Conservation (phyloP, 2,797 vertebrate genomes). For the Paramormyrops hopkinsi region DNA sequence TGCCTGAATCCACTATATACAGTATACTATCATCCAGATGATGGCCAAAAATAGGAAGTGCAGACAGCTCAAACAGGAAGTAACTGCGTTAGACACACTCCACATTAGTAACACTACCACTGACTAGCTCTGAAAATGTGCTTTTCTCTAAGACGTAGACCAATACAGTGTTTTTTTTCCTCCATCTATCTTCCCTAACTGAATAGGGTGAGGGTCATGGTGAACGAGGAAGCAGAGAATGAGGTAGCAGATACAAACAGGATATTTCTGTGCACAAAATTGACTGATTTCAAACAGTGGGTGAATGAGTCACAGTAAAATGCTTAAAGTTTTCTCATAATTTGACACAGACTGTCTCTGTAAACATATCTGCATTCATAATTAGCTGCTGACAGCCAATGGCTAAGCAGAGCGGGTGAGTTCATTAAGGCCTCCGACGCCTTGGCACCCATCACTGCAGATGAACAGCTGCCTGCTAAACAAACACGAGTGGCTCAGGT, state of each 20-base stretch:
- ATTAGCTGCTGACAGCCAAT: constrained; percentile 14
- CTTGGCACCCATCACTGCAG: neutral
- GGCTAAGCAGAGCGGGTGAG: neutral
- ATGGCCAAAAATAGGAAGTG: neutral
- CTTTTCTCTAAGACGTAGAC: neutral
- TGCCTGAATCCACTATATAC: constrained; percentile 17
- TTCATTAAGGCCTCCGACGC: constrained; percentile 10
- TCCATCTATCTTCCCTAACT: neutral
- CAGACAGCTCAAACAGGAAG: neutral
- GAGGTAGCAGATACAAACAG: neutral
- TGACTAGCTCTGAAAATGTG: constrained; percentile 10
- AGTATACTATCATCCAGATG: constrained; percentile 21
- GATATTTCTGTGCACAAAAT: neutral
- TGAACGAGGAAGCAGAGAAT: neutral
- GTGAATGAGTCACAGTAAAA: constrained; percentile 17
- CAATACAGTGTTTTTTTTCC: neutral
- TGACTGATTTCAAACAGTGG: constrained; percentile 9
- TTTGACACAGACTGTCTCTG: constrained; percentile 9
- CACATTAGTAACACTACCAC: neutral
- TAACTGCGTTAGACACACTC: neutral
- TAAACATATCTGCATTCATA: constrained; percentile 25
- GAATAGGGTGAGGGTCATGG: neutral
- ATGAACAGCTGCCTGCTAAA: constrained; percentile 8
- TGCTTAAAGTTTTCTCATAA: constrained; percentile 9
- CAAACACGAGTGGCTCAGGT: neutral